These are phyloP conservation scores for Sebastolobus alascanus DNA, from an alignment of 2,797 vertebrate genomes.

Conservation along the genomic window DNA sequence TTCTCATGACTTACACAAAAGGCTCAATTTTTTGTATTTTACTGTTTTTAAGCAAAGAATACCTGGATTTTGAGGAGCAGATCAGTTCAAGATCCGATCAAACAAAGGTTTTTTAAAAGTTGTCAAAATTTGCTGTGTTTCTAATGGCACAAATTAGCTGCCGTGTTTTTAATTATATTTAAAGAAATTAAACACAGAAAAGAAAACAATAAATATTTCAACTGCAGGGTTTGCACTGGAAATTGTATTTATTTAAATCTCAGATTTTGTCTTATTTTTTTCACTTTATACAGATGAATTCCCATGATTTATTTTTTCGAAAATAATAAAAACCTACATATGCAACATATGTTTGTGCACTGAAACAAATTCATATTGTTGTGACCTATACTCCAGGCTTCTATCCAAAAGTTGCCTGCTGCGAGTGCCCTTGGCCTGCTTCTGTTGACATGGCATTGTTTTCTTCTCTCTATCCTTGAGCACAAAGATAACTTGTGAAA, in stretches of 20 bases:
- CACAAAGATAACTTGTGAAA: conserved; percentile 82
- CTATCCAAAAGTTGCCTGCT: conserved; percentile 18
- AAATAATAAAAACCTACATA: not conserved
- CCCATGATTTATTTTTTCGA: not conserved
- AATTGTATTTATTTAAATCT: not conserved
- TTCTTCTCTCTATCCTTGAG: conserved; percentile 71
- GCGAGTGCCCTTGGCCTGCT: conserved; percentile 35
- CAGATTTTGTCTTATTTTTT: not conserved
- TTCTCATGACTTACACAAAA: not conserved
- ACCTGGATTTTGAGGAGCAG: not conserved
- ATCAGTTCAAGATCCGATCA: not conserved
- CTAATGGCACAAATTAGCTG: not conserved
- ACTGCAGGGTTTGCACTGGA: not conserved
- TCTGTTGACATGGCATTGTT: conserved; percentile 65
- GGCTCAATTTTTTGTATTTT: not conserved
- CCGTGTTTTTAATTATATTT: not conserved
- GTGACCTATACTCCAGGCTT: conserved; percentile 20
- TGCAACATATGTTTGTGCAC: not conserved
- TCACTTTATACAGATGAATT: not conserved
- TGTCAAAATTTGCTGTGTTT: too few species aligned
- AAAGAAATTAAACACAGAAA: not conserved
- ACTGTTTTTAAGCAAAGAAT: not conserved
- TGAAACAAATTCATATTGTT: conserved; percentile 5
- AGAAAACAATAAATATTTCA: not conserved
- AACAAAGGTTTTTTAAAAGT: too few species aligned